These are phyloP conservation scores for Tiliqua scincoides DNA, from an alignment of 2,113 vertebrate species.

Conservation along the genomic window DNA sequence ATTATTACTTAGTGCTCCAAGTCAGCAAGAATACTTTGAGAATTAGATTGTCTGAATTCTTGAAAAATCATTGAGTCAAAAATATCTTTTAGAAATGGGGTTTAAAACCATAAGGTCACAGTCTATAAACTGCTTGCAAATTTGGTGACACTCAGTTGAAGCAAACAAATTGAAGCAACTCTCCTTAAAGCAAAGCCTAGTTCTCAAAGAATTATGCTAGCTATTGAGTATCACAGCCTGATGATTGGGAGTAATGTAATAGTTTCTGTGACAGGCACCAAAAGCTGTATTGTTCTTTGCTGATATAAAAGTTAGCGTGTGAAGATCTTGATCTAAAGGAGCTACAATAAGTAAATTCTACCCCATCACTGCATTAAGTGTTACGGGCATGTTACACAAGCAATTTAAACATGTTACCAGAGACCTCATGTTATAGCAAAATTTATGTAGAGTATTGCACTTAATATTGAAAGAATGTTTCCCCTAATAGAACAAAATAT, in stretches of 20 bases:
- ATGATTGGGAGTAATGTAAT: not conserved
- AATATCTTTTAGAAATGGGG: not conserved
- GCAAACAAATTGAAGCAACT: not conserved
- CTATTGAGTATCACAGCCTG: not conserved
- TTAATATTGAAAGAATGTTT: not conserved
- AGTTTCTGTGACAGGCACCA: not conserved
- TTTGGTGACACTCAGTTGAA: not conserved
- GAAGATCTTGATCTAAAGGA: too few species aligned
- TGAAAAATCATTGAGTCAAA: not conserved
- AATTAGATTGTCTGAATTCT: not conserved
- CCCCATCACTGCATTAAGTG: too few species aligned
- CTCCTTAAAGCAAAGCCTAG: not conserved
- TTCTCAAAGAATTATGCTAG: not conserved
- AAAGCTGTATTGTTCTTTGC: not conserved
- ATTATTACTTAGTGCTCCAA: not conserved
- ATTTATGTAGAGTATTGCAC: not conserved
- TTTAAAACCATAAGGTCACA: not conserved
- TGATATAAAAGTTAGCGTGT: too few species aligned
- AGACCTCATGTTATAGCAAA: not conserved
- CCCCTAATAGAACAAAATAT: not conserved
- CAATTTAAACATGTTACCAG: constrained; percentile 1
- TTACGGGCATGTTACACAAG: not conserved
- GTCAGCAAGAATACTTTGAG: not conserved
- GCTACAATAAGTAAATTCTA: too few species aligned
- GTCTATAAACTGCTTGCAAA: not conserved